These are phyloP conservation scores for Asbolus verrucosus DNA, from an alignment of 1,140 invertebrate species.

Conservation along the genomic window DNA sequence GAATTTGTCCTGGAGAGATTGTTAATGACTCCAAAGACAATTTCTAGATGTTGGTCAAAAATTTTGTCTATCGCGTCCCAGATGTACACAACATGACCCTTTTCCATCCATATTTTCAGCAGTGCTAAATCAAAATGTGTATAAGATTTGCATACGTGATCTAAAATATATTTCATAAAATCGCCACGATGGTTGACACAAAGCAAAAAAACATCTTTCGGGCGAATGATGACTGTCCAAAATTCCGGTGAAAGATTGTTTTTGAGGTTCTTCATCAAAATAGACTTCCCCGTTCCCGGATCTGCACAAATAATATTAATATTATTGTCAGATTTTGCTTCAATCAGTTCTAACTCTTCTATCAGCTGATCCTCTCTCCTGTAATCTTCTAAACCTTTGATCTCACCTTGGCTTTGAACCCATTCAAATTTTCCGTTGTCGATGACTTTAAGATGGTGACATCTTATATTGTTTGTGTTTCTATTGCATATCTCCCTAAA, in stretches of 20 bases:
- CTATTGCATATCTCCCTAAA: slow-evolving; percentile 4
- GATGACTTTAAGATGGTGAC: slow-evolving; percentile 1
- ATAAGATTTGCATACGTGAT: neutral
- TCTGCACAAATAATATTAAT: no score
- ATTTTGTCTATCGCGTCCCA: slow-evolving; percentile 11
- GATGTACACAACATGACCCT: neutral
- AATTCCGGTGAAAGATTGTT: neutral
- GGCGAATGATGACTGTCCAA: neutral
- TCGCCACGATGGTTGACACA: neutral
- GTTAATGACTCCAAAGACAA: neutral
- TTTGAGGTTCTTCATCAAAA: slow-evolving; percentile 3
- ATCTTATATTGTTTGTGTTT: slow-evolving; percentile 3
- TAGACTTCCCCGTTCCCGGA: no score
- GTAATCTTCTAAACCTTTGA: no score
- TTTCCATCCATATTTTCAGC: neutral
- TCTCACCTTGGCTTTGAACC: no score
- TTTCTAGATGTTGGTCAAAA: neutral
- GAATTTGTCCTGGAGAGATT: neutral
- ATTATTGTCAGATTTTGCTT: no score
- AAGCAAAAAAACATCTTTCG: neutral
- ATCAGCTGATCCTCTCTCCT: no score
- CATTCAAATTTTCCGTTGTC: no score
- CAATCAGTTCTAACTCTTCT: no score
- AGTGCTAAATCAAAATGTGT: neutral
- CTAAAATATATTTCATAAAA: neutral